Conservation (phyloP, 2,888 invertebrate species). For the Dasypolia templi region DNA sequence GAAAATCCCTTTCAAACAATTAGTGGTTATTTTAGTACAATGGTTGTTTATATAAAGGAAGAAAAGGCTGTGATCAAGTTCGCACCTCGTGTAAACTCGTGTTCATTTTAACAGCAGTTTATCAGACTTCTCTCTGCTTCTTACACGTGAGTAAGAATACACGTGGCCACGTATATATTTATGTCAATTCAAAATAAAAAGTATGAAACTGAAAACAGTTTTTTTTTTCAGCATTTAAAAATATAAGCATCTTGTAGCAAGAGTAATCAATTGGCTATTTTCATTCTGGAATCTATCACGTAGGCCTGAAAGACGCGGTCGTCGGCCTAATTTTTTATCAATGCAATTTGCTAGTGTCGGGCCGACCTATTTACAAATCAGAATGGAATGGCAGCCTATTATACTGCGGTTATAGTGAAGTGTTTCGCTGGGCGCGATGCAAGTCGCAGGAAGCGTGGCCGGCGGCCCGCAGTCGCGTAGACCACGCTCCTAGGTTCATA, state of each 20-base stretch:
- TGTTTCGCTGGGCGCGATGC: not conserved
- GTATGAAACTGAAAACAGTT: not conserved
- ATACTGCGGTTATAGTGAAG: slow-evolving; percentile 19
- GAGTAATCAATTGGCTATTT: not conserved
- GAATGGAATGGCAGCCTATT: slow-evolving; percentile 15
- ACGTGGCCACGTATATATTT: too few species aligned
- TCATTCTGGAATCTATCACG: not conserved
- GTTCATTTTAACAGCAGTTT: slow-evolving; percentile 9
- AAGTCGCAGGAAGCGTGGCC: not conserved
- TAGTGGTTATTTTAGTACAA: slow-evolving; percentile 1
- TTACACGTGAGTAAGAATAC: not conserved
- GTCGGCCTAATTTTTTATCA: not conserved
- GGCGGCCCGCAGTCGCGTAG: not conserved
- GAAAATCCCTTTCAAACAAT: slow-evolving; percentile 14
- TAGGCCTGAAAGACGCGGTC: slow-evolving; percentile 6
- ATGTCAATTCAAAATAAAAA: not conserved
- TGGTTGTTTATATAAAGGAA: not conserved
- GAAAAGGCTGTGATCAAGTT: not conserved
- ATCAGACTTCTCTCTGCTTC: not conserved
- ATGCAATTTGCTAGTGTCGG: slow-evolving; percentile 1
- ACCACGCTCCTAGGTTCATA: too few species aligned
- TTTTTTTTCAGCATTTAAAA: not conserved
- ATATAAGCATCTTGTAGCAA: not conserved
- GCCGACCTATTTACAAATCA: slow-evolving; percentile 11
- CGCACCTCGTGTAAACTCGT: not conserved